Evolutionary conservation across 2,797 vertebrate genomes (phyloP).

Genomic region (Falco concolor): DNA sequence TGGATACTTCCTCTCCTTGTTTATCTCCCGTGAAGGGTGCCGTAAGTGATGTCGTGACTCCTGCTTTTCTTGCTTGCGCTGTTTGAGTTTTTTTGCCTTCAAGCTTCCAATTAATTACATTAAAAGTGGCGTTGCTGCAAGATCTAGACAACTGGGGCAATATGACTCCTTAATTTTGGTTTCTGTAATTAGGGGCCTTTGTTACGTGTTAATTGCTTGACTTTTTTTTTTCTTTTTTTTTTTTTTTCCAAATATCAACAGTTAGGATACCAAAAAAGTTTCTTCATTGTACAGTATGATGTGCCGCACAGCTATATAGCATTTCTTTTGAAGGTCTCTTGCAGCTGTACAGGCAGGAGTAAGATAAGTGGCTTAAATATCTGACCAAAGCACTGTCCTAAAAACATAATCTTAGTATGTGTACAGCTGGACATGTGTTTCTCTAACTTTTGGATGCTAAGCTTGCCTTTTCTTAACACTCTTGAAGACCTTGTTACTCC

Average conservation of each 20-base stretch:
- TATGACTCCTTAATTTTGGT: neutral
- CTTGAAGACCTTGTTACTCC: neutral
- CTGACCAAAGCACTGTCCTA: neutral
- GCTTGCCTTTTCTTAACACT: neutral
- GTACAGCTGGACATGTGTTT: neutral
- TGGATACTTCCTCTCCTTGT: neutral
- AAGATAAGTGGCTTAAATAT: neutral
- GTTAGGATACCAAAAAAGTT: neutral
- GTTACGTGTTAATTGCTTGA: neutral
- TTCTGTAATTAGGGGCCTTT: neutral
- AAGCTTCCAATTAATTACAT: neutral
- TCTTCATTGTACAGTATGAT: fast-evolving
- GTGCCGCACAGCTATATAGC: neutral
- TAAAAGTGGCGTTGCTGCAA: neutral
- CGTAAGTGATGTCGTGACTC: neutral
- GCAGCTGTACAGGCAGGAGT: neutral
- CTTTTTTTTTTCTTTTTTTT: neutral
- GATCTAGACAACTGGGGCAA: neutral
- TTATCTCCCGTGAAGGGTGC: neutral
- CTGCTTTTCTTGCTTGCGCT: neutral
- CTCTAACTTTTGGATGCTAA: neutral
- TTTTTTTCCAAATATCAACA: neutral
- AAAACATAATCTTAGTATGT: neutral
- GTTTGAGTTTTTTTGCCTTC: neutral
- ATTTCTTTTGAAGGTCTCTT: neutral